Evolutionary conservation across 1,140 invertebrate species (phyloP).

Genomic region (Cydia fagiglandana): DNA sequence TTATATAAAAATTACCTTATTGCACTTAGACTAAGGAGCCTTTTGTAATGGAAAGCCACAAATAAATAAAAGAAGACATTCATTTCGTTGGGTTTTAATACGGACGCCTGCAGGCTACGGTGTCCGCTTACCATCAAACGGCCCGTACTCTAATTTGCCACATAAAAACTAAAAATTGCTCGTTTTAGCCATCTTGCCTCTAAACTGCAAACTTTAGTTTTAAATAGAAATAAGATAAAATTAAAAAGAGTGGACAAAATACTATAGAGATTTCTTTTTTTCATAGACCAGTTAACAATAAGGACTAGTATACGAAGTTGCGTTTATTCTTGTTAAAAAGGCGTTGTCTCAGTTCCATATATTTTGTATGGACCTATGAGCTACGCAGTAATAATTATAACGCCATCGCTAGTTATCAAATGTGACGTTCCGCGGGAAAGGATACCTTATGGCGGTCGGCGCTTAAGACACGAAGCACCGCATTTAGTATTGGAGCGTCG

Average conservation of each 20-base stretch:
- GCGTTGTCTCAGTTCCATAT: not conserved
- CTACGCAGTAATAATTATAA: not conserved
- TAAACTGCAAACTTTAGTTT: not conserved
- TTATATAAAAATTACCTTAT: too few species aligned
- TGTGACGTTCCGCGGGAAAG: too few species aligned
- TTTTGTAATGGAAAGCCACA: too few species aligned
- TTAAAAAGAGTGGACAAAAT: constrained; percentile 6
- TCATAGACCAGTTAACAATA: not conserved
- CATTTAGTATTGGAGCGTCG: too few species aligned
- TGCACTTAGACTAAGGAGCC: too few species aligned
- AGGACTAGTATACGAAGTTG: not conserved
- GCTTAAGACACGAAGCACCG: too few species aligned
- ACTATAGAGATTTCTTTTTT: not conserved
- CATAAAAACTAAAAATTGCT: not conserved
- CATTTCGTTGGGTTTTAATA: too few species aligned
- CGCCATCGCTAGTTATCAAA: not conserved
- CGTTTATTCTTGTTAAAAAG: not conserved
- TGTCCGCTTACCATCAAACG: not conserved
- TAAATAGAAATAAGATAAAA: not conserved
- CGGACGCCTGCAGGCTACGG: too few species aligned
- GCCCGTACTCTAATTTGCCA: not conserved
- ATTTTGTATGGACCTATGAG: not conserved
- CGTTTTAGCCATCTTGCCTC: not conserved
- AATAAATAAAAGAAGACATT: too few species aligned
- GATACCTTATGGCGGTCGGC: too few species aligned